Conservation (phyloP, 2,888 invertebrate genomes). For the Zaprionus bogoriensis region DNA sequence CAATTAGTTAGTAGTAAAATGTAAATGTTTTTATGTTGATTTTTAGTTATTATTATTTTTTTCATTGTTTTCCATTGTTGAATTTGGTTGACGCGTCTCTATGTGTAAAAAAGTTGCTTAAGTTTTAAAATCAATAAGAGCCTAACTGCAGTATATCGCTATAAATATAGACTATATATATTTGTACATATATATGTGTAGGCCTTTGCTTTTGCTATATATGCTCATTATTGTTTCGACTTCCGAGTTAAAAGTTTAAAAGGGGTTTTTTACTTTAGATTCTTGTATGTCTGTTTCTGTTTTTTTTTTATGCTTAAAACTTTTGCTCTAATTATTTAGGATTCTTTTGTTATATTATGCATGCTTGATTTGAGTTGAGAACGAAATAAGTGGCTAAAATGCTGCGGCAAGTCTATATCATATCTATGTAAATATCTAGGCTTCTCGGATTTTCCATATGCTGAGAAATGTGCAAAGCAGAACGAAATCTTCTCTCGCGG, state of each 20-base stretch:
- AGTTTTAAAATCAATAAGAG: slow-evolving; percentile 67
- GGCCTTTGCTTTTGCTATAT: slow-evolving; percentile 47
- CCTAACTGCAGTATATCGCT: slow-evolving; percentile 37
- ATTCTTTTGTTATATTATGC: slow-evolving; percentile 13
- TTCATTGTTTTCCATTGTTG: slow-evolving; percentile 14
- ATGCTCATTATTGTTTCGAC: slow-evolving; percentile 69
- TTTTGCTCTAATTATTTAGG: slow-evolving; percentile 34
- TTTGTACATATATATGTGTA: slow-evolving; percentile 29
- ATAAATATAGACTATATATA: slow-evolving; percentile 28
- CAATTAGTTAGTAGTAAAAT: slow-evolving; percentile 45
- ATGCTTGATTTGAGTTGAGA: slow-evolving; percentile 15
- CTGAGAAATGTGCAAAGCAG: not conserved
- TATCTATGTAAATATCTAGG: slow-evolving; percentile 11
- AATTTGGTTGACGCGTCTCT: slow-evolving; percentile 38
- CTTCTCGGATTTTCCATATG: not conserved
- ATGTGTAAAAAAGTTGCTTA: slow-evolving; percentile 69
- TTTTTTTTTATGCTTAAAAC: slow-evolving; percentile 23
- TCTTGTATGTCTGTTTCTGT: slow-evolving; percentile 7
- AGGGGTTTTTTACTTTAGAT: slow-evolving; percentile 10
- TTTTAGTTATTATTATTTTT: slow-evolving; percentile 11
- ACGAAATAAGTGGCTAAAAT: slow-evolving; percentile 43
- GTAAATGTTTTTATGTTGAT: slow-evolving; percentile 18
- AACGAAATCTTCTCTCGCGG: slow-evolving; percentile 13
- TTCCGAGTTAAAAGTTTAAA: slow-evolving; percentile 60
- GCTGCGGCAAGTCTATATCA: slow-evolving; percentile 47